Evolutionary conservation across 2,888 invertebrate genomes (phyloP), one percentile per base, ranked within the genome.

Genomic region (Rhodophaea formosa): DNA sequence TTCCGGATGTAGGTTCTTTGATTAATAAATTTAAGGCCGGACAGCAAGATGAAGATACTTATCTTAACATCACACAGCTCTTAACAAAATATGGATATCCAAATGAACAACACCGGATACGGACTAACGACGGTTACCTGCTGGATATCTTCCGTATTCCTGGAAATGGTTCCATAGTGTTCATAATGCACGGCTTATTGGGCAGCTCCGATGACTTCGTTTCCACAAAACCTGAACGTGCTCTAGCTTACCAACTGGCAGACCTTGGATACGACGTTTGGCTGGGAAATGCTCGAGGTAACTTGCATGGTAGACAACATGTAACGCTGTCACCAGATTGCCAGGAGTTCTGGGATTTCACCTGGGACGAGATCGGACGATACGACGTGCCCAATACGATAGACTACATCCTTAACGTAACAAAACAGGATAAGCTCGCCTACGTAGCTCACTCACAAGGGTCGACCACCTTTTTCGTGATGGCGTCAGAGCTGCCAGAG

Each of bases 301-400:
- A 14, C 8, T 3, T 35, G 8, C 35, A 55, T 32, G 30, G 44
- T 15, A 46, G 55, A 45, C 8, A 35, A 16, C 45, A 55, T 8
- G 16, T 46, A 3, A 35, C 17, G 1, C 8, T 55, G 7, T 46
- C 55, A 0, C 58, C 57, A 7, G 53, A 59, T 7, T 47, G 56
- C 8, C 15, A 16, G 12, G 57, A 67, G 1, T 70, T 66, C 56
- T 71, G 69, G 70, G 55, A 61, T 8, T 79, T 62, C 71, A 93
- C 93, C 62, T 95, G 92, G 90, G 92, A 95, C 69, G 93, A 95
- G 68, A 93, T 95, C 80, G 94, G 93, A 0, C 64, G 75, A 12
- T 88, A 89, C 66, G 95, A 96, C 74, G 63, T 95, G 3, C 94
- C 95, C 7, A 93, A 94, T 0, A 92, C 92, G 79, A 90, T 95